Conservation (phyloP, 2,888 invertebrate genomes). For the Pycnomerus fuliginosus region DNA sequence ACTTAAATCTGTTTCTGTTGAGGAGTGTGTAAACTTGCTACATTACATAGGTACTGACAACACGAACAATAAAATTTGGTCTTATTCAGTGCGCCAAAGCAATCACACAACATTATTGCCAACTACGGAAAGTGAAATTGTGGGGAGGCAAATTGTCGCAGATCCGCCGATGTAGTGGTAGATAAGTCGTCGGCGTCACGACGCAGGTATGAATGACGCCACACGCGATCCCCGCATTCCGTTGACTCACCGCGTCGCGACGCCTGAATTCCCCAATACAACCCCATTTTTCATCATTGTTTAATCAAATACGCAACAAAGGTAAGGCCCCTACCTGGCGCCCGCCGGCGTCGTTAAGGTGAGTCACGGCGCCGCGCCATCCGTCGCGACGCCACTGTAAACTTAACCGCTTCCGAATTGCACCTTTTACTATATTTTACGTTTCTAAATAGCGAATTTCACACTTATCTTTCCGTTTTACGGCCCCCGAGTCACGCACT, state of each 20-base stretch:
- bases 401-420: slow-evolving; percentile 4
- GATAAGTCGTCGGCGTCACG: slow-evolving; percentile 39
- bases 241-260: slow-evolving; percentile 25
- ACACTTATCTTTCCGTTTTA: too few relatives aligned
- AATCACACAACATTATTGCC: too few relatives aligned
- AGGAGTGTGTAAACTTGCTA: too few relatives aligned
- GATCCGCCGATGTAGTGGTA: slow-evolving; percentile 36
- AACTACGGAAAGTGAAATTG: background rate
- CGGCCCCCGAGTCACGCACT: too few relatives aligned
- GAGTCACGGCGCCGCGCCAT: slow-evolving; percentile 24
- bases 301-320: background rate
- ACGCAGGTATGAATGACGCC: slow-evolving; percentile 48
- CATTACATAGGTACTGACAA: too few relatives aligned
- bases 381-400: slow-evolving; percentile 31
- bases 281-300: background rate
- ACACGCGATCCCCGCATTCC: slow-evolving; percentile 44
- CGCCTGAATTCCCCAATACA: background rate
- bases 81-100: too few relatives aligned
- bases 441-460: too few relatives aligned
- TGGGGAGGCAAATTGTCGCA: background rate
- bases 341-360: slow-evolving; percentile 26
- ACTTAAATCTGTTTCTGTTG: too few relatives aligned
- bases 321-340: slow-evolving; percentile 15
- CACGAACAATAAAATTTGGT: too few relatives aligned
- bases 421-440: background rate